A percentile compares a stretch with the other conserved stretches of the same genome.
These are phyloP conservation scores for Drusus annulatus DNA, from an alignment of 1,140 invertebrate species.

Conservation along the genomic window DNA sequence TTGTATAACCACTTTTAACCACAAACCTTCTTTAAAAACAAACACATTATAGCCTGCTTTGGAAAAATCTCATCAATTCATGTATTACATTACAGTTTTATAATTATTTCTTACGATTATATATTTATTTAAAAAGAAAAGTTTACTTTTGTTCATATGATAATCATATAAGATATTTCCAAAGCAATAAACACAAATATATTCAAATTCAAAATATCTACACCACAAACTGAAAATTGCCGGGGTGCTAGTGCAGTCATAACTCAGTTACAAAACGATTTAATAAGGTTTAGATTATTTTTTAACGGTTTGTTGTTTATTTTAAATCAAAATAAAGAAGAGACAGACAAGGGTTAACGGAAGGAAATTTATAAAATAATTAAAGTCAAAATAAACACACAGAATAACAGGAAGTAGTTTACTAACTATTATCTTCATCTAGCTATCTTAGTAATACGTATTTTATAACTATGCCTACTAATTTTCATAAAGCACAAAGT, in stretches of 20 bases:
- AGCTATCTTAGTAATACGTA: too few relatives aligned
- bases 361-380: slow-evolving; percentile 23
- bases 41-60: too few relatives aligned
- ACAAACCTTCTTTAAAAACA: too few relatives aligned
- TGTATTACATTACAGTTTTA: too few relatives aligned
- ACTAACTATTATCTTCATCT: too few relatives aligned
- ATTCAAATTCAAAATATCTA: slow-evolving; percentile 35
- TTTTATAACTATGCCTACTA: too few relatives aligned
- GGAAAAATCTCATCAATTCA: too few relatives aligned
- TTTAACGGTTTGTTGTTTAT: slow-evolving; percentile 35
- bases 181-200: slow-evolving; percentile 20
- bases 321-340: slow-evolving; percentile 5
- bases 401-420: background rate
- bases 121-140: too few relatives aligned
- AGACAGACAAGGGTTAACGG: slow-evolving; percentile 5
- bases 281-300: slow-evolving; percentile 17
- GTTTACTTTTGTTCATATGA: too few relatives aligned
- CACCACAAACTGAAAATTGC: slow-evolving; percentile 55
- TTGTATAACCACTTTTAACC: too few relatives aligned
- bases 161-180: background rate
- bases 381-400: background rate
- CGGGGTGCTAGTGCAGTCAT: slow-evolving; percentile 57
- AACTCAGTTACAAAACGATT: slow-evolving; percentile 19
- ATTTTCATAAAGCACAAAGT: too few relatives aligned
- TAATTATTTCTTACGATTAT: too few relatives aligned